Base-by-base conservation (phyloP, 2,113 vertebrate genomes). In the Cavia aperea region DNA sequence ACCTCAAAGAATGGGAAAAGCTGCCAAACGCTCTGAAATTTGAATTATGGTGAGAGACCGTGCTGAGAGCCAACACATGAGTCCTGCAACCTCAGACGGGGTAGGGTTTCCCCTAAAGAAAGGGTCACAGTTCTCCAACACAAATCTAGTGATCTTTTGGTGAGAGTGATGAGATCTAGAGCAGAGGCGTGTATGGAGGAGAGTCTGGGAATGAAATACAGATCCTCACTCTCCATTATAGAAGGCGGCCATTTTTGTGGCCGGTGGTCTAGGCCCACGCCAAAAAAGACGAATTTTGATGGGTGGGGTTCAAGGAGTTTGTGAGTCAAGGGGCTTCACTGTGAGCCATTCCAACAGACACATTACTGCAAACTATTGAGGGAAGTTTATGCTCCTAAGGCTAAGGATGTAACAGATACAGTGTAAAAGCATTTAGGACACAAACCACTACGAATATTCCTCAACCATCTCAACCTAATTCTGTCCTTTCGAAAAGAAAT, bases 11-110 rank as follows among this genome's bases (percentile, higher is more conserved):
- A 18, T 72, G 54, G 89, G 94, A 65, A 93, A 89, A 56, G 18
- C 84, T 96, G 94, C 93, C 96, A 96, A 90, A 91, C 72, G 81
- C 91, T 85, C 51, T 95, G 96, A 95, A 95, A 90, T 90, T 66
- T 89, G 93, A 95, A 93, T 94, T 73, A 89, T 51, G 26, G 60
- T 49, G 72, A 95, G 73, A 63, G 54, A 87, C 43, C 70, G 43
- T 89, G 89, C 94, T 82, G 84, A 96, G 91, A 84, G 92, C 94
- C 93, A 96, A 36, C 77, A 92, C 83, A 85, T 81, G 85, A 63
- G 91, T 87, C 72, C 66, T 92, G 58, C 60, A 88, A 43, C 94
- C 96, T 94, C 93, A 96, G 86, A 70, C 87, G 89, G 89, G 81
- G 88, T 94, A 68, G 4, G 33, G 73, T 96, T 96, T 94, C 87